These are phyloP conservation scores for Zygogramma bicolorata DNA, from an alignment of 2,888 invertebrate genomes.

Conservation along the genomic window DNA sequence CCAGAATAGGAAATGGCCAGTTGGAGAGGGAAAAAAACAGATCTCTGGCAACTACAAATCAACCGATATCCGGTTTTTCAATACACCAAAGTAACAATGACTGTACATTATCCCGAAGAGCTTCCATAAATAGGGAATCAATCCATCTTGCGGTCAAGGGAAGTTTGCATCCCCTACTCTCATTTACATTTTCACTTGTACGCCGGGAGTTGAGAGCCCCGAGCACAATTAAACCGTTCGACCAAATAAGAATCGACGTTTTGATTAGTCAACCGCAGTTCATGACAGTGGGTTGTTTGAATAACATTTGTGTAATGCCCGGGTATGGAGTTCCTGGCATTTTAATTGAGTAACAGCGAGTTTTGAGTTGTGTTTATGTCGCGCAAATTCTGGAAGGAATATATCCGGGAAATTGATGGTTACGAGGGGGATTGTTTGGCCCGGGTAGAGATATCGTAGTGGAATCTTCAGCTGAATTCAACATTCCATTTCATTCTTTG, in stretches of 20 bases:
- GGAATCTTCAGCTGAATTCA: too few species aligned
- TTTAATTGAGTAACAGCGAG: background rate
- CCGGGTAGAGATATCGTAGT: too few species aligned
- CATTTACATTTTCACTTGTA: conserved; percentile 58
- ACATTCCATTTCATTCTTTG: too few species aligned
- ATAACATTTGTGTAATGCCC: conserved; percentile 31
- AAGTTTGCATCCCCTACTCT: conserved; percentile 54
- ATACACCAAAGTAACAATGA: conserved; percentile 59
- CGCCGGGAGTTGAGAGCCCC: conserved; percentile 47
- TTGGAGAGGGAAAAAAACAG: conserved; percentile 29
- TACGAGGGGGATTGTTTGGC: background rate
- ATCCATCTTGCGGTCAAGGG: conserved; percentile 61
- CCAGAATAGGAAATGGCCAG: background rate
- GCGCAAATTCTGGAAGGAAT: background rate
- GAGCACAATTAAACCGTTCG: conserved; percentile 57
- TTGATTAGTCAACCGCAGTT: conserved; percentile 51
- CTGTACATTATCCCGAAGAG: conserved; percentile 59
- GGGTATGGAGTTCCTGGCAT: background rate
- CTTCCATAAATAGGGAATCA: conserved; percentile 57
- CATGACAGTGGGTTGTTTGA: conserved; percentile 49
- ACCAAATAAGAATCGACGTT: conserved; percentile 55
- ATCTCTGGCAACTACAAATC: conserved; percentile 47
- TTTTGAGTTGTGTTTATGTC: background rate
- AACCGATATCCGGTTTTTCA: conserved; percentile 51
- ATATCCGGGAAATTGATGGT: too few species aligned